Base-by-base conservation (phyloP, 2,113 vertebrate genomes). In the Gracilinanus agilis region DNA sequence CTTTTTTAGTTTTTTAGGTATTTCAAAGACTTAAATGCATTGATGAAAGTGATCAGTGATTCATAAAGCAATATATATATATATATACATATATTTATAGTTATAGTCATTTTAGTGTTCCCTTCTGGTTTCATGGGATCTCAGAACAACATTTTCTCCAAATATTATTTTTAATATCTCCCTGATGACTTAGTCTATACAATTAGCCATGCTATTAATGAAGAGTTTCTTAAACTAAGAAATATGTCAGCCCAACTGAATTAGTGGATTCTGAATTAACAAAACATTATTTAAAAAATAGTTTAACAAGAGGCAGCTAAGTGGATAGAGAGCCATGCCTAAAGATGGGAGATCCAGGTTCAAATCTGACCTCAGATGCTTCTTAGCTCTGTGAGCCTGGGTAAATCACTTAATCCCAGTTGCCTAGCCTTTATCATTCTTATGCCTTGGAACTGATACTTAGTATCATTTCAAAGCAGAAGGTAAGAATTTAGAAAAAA, bases 221-320 rank as follows among this genome's bases (percentile, higher is more conserved):
- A 97, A n/a, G 58, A 88, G 96, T 96, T 90, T 9, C 55, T 95
- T 55, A 90, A 83, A 44, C 58, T 93, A 91, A 95, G 61, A 95
- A 91, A 91, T 89, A 89, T 75, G 61, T 94, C 94, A 53, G 55
- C 53, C 95, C 94, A 53, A 67, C 53, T 89, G 88, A 94, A 92
- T 90, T 75, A 91, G 89, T 44, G 55, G 2, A 58, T 96, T 56
- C 94, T 92, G 88, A 91, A 91, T 75, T 93, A 67, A 44, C 88
- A 34, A 67, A 90, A 23, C 67, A 49, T 25, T 16, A 92, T 92
- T 89, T 90, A 83, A 96, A 96, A 96, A 92, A 92, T 90, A 95
- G 95, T 40, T 83, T 83, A 40, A 19, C 19, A 49, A 49, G 49
- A 49, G 49, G 49, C 49, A 49, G 5, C 49, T 49, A 49, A 49